Percentiles rank a stretch among this genome's conserved stretches.
Evolutionary conservation across 2,888 invertebrate genomes (phyloP).

Genomic region (Argyra leucocephala): DNA sequence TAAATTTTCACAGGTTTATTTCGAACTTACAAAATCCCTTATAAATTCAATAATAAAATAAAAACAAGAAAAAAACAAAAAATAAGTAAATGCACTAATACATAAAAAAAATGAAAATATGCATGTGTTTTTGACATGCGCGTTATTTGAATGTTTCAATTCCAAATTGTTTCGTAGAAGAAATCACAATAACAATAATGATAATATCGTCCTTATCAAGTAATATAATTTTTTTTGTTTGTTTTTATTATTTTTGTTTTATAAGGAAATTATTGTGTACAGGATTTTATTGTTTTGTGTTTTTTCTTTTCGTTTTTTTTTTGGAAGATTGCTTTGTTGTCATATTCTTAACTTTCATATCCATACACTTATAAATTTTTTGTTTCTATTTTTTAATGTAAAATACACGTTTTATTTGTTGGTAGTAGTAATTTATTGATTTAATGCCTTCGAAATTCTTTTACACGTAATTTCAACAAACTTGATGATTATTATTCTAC

Average conservation of each 20-base stretch:
- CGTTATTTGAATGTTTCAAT: neutral
- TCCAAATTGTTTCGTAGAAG: neutral
- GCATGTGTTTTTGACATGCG: neutral
- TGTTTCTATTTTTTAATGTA: neutral
- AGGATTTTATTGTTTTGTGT: neutral
- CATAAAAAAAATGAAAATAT: neutral
- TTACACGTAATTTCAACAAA: neutral
- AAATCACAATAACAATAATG: neutral
- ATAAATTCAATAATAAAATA: neutral
- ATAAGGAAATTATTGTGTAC: neutral
- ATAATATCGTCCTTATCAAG: neutral
- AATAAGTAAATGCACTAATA: neutral
- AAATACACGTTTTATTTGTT: constrained; percentile 1
- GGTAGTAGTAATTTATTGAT: constrained; percentile 1
- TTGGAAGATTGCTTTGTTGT: constrained; percentile 5
- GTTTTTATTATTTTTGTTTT: neutral
- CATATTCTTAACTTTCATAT: neutral
- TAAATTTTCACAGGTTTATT: neutral
- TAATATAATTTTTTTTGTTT: neutral
- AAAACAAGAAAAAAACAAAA: neutral
- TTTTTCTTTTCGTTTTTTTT: neutral
- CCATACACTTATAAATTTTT: too few relatives aligned
- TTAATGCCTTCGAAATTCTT: neutral
- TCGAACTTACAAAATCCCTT: neutral
- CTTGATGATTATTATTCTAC: too few relatives aligned